Conservation (phyloP, 2,888 invertebrate species). For the Allolobophora icterica region DNA sequence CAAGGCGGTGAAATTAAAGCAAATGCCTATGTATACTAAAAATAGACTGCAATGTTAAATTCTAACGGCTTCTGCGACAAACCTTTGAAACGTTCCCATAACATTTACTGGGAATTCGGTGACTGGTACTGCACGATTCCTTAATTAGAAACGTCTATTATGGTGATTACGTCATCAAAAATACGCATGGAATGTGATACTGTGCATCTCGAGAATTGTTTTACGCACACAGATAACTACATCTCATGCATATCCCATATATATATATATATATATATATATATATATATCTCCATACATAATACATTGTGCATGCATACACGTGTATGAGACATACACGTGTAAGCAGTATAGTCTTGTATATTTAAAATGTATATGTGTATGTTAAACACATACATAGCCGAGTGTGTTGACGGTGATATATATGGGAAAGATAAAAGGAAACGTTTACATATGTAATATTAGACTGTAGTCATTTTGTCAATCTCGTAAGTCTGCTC, state of each 20-base stretch:
- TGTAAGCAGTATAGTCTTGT: neutral
- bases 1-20: neutral
- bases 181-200: neutral
- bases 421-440: neutral
- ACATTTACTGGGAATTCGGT: neutral
- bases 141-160: neutral
- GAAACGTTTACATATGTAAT: neutral
- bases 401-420: neutral
- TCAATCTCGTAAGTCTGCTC: constrained; percentile 44
- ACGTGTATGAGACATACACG: neutral
- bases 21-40: neutral
- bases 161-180: neutral
- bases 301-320: neutral
- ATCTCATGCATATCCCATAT: neutral
- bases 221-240: neutral
- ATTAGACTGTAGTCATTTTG: constrained; percentile 46
- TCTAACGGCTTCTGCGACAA: neutral
- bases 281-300: too few relatives aligned
- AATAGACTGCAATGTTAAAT: neutral
- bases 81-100: neutral
- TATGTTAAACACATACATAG: neutral
- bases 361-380: neutral
- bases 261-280: too few relatives aligned
- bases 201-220: neutral
- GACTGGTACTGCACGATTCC: neutral